Conservation (phyloP, 2,797 vertebrate genomes). For the Paramormyrops hopkinsi region DNA sequence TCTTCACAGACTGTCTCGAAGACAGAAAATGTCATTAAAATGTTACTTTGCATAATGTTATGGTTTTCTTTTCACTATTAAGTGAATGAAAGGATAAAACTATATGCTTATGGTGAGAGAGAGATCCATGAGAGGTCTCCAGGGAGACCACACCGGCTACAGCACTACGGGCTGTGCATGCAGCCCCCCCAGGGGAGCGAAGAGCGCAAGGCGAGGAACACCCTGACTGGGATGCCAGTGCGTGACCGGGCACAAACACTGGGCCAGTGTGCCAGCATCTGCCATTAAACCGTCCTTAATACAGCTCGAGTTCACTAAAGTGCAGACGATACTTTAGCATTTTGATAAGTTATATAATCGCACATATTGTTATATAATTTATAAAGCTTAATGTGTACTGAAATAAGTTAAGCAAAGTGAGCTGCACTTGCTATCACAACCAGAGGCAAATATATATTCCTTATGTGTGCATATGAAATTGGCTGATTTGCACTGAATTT, state of each 20-base stretch:
- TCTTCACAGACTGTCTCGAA: background rate
- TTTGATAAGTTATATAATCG: background rate
- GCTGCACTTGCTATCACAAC: background rate
- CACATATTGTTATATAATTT: background rate
- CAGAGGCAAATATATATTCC: background rate
- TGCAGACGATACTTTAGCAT: background rate
- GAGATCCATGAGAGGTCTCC: background rate
- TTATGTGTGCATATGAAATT: background rate
- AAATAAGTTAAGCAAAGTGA: background rate
- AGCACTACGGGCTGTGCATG: background rate
- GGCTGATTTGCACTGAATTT: background rate
- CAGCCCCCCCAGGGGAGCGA: background rate
- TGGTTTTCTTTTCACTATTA: background rate
- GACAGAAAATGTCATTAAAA: background rate
- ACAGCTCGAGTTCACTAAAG: background rate
- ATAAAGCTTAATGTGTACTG: background rate
- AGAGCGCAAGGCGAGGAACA: background rate
- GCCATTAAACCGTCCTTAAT: background rate
- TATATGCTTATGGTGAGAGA: background rate
- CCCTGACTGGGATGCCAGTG: background rate
- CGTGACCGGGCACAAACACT: background rate
- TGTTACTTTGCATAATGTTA: background rate
- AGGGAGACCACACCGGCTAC: background rate
- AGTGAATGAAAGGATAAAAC: background rate
- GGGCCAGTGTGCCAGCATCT: background rate